A percentile compares a stretch with the other conserved stretches of the same genome.
Evolutionary conservation across 2,888 invertebrate genomes (phyloP).

Genomic region (Dynastes maya): DNA sequence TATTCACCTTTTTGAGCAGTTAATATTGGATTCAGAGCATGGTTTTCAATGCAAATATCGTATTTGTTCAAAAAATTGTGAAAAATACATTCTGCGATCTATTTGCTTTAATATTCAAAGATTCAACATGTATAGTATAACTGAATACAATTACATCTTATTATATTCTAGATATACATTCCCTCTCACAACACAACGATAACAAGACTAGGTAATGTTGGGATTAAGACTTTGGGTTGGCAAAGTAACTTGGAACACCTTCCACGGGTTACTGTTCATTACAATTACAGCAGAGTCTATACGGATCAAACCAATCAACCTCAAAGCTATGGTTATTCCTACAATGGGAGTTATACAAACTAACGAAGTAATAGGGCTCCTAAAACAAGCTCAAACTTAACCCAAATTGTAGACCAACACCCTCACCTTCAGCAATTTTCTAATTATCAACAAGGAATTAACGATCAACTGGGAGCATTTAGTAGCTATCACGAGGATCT

Average conservation of each 20-base stretch:
- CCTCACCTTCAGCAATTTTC: neutral
- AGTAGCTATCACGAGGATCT: neutral
- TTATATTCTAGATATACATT: constrained; percentile 54
- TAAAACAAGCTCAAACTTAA: constrained; percentile 8
- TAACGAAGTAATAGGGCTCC: neutral
- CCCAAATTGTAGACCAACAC: constrained; percentile 17
- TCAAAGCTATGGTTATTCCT: no score
- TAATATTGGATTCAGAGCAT: no score
- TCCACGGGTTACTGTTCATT: constrained; percentile 58
- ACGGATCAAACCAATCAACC: constrained; percentile 18
- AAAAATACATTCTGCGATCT: no score
- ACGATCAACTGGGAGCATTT: constrained; percentile 33
- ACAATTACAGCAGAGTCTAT: constrained; percentile 66
- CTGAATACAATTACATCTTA: no score
- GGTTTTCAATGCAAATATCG: no score
- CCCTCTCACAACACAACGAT: constrained; percentile 51
- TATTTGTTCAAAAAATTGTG: no score
- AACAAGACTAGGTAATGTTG: constrained; percentile 58
- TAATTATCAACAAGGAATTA: constrained; percentile 15
- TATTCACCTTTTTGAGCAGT: no score
- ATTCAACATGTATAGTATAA: no score
- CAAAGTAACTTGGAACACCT: constrained; percentile 53
- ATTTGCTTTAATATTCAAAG: no score
- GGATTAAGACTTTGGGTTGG: constrained; percentile 63
- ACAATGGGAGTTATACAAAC: no score